Evolutionary conservation across 2,797 vertebrate genomes (phyloP).

Genomic region (Morelia viridis): DNA sequence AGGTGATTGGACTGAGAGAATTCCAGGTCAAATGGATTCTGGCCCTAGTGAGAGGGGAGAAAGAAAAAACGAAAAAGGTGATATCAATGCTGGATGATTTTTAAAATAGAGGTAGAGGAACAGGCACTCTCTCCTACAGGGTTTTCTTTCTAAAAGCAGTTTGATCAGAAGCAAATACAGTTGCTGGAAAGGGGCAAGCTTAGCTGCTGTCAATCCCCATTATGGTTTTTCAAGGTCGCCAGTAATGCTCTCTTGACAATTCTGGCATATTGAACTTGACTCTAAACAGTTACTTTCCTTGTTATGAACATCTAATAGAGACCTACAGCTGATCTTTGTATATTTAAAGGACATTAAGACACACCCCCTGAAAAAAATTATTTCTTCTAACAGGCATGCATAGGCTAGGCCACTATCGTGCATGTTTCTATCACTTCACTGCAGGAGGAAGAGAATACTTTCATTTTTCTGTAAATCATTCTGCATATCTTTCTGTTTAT

Average conservation of each 20-base stretch:
- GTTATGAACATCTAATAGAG: not conserved
- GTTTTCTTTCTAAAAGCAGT: not conserved
- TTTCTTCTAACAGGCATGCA: not conserved
- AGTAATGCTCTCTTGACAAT: not conserved
- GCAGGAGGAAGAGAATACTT: not conserved
- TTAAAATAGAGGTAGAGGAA: not conserved
- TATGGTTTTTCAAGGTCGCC: not conserved
- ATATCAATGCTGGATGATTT: not conserved
- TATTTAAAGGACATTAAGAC: not conserved
- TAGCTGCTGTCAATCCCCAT: not conserved
- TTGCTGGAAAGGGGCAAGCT: not conserved
- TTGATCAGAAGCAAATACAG: too few relatives aligned
- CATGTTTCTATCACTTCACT: not conserved
- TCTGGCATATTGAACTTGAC: not conserved
- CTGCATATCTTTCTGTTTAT: not conserved
- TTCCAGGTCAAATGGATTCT: slow-evolving; percentile 92
- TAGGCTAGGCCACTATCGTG: not conserved
- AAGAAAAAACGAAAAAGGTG: not conserved
- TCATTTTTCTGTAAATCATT: not conserved
- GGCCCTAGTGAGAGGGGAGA: slow-evolving; percentile 75
- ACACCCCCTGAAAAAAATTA: not conserved
- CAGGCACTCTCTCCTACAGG: not conserved
- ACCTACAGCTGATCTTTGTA: not conserved
- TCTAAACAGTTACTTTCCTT: not conserved
- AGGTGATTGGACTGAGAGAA: slow-evolving; percentile 86